phyloP scores from a whole-genome alignment of 1,140 invertebrate genomes.

The Drosophila lacteicornis region DNA sequence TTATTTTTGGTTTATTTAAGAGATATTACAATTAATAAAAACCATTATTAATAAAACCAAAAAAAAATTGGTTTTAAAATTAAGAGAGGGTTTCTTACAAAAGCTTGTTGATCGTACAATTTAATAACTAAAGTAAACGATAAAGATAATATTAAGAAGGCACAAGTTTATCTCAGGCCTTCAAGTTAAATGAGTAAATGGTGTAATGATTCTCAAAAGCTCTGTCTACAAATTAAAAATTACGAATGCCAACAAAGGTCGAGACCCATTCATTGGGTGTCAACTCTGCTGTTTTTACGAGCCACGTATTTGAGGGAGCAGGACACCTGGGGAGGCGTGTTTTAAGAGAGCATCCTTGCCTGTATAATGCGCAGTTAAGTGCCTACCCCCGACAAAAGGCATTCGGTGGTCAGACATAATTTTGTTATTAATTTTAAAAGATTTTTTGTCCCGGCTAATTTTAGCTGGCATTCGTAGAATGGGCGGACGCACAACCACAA shows the following conservation, averaged over 20 bases:
- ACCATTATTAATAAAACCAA: no score
- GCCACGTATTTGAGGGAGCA: conserved; percentile 1
- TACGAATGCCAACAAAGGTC: conserved; percentile 4
- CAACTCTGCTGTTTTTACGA: conserved; percentile 8
- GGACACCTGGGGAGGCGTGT: conserved; percentile 1
- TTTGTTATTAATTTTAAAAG: conserved; percentile 30
- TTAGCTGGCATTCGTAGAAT: not conserved
- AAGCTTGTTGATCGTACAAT: no score
- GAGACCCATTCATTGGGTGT: conserved; percentile 16
- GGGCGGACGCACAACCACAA: not conserved
- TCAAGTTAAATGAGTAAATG: conserved; percentile 3
- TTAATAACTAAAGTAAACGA: not conserved
- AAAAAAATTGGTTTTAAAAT: no score
- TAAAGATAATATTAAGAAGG: conserved; percentile 2
- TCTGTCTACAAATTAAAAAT: conserved; percentile 7
- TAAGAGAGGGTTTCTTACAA: no score
- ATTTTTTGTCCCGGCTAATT: conserved; percentile 22
- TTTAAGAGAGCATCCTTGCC: not conserved
- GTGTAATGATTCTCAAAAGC: not conserved
- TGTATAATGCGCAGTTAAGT: conserved; percentile 15
- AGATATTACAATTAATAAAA: no score
- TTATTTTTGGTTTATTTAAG: not conserved
- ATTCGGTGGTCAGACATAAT: conserved; percentile 6
- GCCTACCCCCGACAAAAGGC: not conserved
- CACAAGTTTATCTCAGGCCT: not conserved